phyloP scores from a whole-genome alignment of 2,888 invertebrate species.

The Xiphydria camelus region DNA sequence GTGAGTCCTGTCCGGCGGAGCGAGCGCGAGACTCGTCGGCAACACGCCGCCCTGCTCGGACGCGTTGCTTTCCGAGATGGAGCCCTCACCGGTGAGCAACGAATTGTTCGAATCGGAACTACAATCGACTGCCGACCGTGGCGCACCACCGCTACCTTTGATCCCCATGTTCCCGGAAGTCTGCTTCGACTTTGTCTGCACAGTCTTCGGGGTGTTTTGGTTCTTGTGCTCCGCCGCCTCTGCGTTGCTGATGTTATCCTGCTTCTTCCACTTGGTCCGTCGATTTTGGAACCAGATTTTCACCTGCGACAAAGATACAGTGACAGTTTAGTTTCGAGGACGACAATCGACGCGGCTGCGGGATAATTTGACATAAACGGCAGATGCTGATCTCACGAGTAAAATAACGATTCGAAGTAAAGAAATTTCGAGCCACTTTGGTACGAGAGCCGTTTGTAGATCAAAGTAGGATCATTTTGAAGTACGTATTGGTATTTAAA shows the following conservation, averaged over 20 bases:
- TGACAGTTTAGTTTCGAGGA: too few species aligned
- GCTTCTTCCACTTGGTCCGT: conserved; percentile 85
- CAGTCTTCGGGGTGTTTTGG: conserved; percentile 43
- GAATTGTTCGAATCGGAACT: conserved; percentile 41
- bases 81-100: conserved; percentile 32
- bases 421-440: too few species aligned
- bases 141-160: conserved; percentile 20
- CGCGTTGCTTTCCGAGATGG: conserved; percentile 34
- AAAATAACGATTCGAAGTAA: too few species aligned
- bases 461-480: too few species aligned
- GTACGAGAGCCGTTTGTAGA: too few species aligned
- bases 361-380: too few species aligned
- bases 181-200: conserved; percentile 24
- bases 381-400: too few species aligned
- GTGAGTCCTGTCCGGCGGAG: conserved; percentile 9
- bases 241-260: conserved; percentile 87
- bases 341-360: too few species aligned
- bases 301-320: conserved; percentile 75
- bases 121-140: conserved; percentile 26
- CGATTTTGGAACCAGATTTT: conserved; percentile 93
- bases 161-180: conserved; percentile 14
- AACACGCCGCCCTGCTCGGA: conserved; percentile 22
- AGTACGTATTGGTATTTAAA: too few species aligned
- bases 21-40: conserved; percentile 18
- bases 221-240: conserved; percentile 84